Evolutionary conservation across 2,888 invertebrate genomes (phyloP), one percentile per base, ranked within the genome.

Genomic region (Athalia circularis): DNA sequence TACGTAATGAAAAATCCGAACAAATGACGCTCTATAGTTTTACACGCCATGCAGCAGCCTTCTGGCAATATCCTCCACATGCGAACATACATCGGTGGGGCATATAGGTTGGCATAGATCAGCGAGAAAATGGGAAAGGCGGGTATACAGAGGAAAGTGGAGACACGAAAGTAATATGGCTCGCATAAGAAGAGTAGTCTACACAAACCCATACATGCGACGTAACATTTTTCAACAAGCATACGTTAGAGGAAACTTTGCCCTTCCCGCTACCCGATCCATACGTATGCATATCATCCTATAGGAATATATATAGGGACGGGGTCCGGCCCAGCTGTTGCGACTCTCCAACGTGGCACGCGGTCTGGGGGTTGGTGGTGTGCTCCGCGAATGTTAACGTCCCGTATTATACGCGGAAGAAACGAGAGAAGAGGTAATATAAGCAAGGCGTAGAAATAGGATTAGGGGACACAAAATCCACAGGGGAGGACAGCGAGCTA

Each of bases 301-400:
- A 29, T 52, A 68, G 68, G 54, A 68, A 15, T 8, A 62, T 62
- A 13, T 15, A 9, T 3, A 11, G n/a, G 54, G n/a, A 29, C 72
- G 59, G 72, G 72, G 72, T 72, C 59, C 72, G 15, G 72, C 59
- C 72, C 43, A 72, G 72, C 72, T 72, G 72, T 72, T 72, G 52
- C 72, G 52, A 13, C 45, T 59, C 29, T 57, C 57, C 47, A 72
- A 47, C 59, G 72, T 72, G 57, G 57, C 57, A 59, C 59, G 47
- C 29, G 29, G 29, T 29, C 29, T 29, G 29, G 29, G 29, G 29
- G 29, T 29, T 29, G 29, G 29, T 57, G 7, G 72, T 72, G 72
- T 72, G 72, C 72, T 59, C 13, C 85, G 86, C 88, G 90, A 90
- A 90, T 90, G 90, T 90, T 90, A 90, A 90, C 90, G 90, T 87